These are phyloP conservation scores for Hydrozoanthus tunicans DNA, from an alignment of 64 coral and sea anemone species.

Conservation along the genomic window DNA sequence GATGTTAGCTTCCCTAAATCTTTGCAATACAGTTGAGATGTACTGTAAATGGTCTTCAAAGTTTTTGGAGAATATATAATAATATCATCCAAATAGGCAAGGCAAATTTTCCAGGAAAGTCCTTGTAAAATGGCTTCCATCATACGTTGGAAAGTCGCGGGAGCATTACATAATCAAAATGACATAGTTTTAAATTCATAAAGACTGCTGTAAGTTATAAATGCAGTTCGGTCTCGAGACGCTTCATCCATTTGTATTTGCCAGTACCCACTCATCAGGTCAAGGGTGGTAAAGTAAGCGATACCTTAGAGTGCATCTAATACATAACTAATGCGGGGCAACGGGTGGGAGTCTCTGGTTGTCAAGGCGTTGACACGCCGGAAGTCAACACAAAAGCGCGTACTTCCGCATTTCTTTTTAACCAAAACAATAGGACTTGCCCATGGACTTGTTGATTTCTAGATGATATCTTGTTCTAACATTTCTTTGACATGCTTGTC, in stretches of 20 bases:
- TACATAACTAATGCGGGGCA: background rate
- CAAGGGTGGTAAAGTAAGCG: background rate
- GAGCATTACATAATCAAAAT: background rate
- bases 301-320: background rate
- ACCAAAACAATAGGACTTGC: background rate
- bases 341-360: background rate
- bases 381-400: background rate
- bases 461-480: slow-evolving; percentile 2
- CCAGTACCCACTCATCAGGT: background rate
- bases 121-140: background rate
- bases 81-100: background rate
- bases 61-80: background rate
- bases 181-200: background rate
- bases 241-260: background rate
- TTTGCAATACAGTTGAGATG: background rate
- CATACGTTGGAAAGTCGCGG: background rate
- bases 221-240: background rate
- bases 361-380: background rate
- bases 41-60: background rate
- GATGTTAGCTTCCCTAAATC: background rate
- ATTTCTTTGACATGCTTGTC: background rate
- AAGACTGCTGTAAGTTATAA: background rate
- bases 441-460: background rate
- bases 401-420: background rate
- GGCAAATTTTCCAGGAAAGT: background rate